Evolutionary conservation across 2,888 invertebrate genomes (phyloP).

Genomic region (Xestia sexstrigata): DNA sequence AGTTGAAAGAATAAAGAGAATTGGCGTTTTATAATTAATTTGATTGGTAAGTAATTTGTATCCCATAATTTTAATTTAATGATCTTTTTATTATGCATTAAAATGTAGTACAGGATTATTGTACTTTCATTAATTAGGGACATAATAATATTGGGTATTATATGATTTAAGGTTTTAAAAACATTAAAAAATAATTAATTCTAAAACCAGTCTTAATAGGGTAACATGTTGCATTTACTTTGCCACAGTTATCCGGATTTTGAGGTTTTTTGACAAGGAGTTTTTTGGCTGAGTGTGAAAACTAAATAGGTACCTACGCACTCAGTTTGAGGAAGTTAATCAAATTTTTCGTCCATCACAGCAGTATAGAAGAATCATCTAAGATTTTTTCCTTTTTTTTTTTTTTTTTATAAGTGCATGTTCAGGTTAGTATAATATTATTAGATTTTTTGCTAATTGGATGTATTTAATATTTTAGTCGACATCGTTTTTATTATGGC

Average conservation of each 20-base stretch:
- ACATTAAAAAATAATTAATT: background rate
- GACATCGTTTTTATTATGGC: background rate
- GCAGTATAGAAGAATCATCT: constrained; percentile 9
- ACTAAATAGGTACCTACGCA: background rate
- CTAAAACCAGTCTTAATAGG: background rate
- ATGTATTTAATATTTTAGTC: background rate
- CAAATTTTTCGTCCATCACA: background rate
- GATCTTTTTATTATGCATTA: background rate
- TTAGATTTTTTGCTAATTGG: background rate
- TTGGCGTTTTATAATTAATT: background rate
- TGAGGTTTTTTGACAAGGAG: background rate
- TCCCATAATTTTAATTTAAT: background rate
- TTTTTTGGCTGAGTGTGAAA: background rate
- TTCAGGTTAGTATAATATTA: background rate
- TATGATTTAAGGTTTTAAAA: background rate
- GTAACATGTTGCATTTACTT: constrained; percentile 2
- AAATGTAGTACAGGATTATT: constrained; percentile 3
- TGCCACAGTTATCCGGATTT: background rate
- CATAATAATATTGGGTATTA: background rate
- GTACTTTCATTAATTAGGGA: background rate
- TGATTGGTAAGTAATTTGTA: constrained; percentile 4
- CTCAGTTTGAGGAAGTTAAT: background rate
- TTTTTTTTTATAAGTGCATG: background rate
- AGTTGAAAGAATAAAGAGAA: constrained; percentile 19
- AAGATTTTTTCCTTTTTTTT: background rate